phyloP scores from a whole-genome alignment of 37 sponge, comb jelly and placozoan genomes.

The Agelas oroides region DNA sequence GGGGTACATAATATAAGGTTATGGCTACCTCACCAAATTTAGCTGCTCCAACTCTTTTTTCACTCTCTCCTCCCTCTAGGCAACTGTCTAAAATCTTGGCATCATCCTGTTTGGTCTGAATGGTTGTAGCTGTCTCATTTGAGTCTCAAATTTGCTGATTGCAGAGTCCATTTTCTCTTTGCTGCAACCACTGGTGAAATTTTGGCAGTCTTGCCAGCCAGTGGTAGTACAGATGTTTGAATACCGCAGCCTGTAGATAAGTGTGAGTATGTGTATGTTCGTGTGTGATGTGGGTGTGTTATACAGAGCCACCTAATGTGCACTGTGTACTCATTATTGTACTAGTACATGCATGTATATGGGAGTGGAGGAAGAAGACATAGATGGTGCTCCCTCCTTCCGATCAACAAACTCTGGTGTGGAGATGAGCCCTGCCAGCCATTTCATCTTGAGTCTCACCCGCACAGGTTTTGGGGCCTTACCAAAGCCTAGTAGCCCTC shows the following conservation, averaged over 20 bases:
- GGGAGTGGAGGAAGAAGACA: no score
- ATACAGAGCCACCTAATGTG: no score
- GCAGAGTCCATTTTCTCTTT: not conserved
- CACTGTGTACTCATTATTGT: no score
- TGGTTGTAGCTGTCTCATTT: slow-evolving; percentile 18
- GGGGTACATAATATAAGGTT: slow-evolving; percentile 42
- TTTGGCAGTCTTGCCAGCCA: slow-evolving; percentile 67
- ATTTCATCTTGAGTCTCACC: slow-evolving; percentile 74
- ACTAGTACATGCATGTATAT: no score
- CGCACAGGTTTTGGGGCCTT: slow-evolving; percentile 83
- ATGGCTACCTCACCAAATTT: slow-evolving; percentile 61
- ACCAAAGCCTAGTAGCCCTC: slow-evolving; percentile 62
- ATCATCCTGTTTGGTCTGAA: not conserved
- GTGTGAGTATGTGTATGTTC: no score
- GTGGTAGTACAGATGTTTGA: no score
- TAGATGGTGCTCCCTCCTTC: no score
- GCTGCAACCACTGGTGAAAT: slow-evolving; percentile 6
- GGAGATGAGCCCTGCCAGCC: slow-evolving; percentile 64
- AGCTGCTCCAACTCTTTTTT: slow-evolving; percentile 25
- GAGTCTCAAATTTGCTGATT: slow-evolving; percentile 26
- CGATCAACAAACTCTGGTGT: slow-evolving; percentile 57
- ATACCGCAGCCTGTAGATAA: slow-evolving; percentile 53
- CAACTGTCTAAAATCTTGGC: slow-evolving; percentile 56
- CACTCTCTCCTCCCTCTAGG: slow-evolving; percentile 48
- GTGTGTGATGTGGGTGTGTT: no score